Base-by-base conservation (phyloP, 2,113 vertebrate genomes). In the Typhlomys cinereus region DNA sequence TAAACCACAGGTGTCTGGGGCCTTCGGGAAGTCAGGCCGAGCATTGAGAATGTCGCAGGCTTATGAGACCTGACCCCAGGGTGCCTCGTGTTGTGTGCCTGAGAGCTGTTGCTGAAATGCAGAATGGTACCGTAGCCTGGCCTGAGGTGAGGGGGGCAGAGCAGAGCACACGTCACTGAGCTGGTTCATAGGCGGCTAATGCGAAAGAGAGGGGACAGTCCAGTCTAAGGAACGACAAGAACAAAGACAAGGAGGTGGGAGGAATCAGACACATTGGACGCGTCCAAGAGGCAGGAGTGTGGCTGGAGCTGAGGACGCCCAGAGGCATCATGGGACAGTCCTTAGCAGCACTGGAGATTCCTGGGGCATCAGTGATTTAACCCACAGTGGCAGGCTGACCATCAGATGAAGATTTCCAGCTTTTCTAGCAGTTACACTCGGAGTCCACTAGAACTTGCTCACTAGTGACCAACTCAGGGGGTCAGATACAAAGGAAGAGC, bases 401-500 rank as follows among this genome's bases (percentile, higher is more conserved):
- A 27, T 41, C 52, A 81, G 74, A 81, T 2, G 39, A 54, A 44
- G 44, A 48, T 75, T 70, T 83, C 48, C 36, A 1, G 20, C n/a
- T 75, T 59, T 86, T 27, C 54, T 21, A 84, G 90, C 15, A 54
- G 59, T 82, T 67, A n/a, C 61, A 39, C 25, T 89, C 75, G 50
- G 79, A 36, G 54, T 64, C 87, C 93, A 87, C 78, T 79, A 80
- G 4, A 66, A 48, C 75, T 46, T 36, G 39, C 29, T 92, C 25
- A 17, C n/a, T 54, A 50, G 7, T 34, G 64, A 59, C 36, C 27
- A 74, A 41, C 83, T 92, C 81, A 66, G 78, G 71, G 41, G 29
- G 39, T 66, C 34, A 69, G 36, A 81, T 17, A 62, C 36, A 48
- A n/a, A 79, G 92, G 39, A 78, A 66, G 64, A 48, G 41, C 2